Percentiles rank a stretch among this genome's conserved stretches.
phyloP scores from a whole-genome alignment of 2,113 vertebrate genomes.

The Cebus imitator region DNA sequence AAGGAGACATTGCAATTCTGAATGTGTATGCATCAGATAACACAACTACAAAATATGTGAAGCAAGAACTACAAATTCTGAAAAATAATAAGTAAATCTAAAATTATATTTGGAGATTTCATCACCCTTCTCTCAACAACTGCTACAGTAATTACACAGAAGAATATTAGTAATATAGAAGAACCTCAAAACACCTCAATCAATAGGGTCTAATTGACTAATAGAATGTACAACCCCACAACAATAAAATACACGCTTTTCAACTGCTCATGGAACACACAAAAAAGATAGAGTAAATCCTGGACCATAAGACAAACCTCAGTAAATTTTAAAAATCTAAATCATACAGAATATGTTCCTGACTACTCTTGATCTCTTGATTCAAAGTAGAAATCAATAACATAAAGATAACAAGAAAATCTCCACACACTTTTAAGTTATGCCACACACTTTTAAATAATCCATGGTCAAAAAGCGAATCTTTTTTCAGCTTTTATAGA shows the following conservation, averaged over 20 bases:
- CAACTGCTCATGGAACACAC: not conserved
- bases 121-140: not conserved
- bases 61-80: not conserved
- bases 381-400: not conserved
- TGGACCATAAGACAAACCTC: not conserved
- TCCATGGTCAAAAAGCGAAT: not conserved
- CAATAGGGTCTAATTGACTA: not conserved
- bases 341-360: not conserved
- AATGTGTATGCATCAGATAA: not conserved
- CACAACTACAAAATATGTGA: not conserved
- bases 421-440: not conserved
- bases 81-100: not conserved
- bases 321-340: not conserved
- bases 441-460: not conserved
- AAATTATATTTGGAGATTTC: not conserved
- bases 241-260: not conserved
- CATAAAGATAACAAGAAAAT: not conserved
- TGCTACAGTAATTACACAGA: not conserved
- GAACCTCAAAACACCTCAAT: not conserved
- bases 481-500: not conserved
- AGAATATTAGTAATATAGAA: not conserved
- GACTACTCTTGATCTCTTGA: not conserved
- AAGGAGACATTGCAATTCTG: not conserved
- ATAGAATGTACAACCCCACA: not conserved
- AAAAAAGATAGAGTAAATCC: not conserved